phyloP scores from a whole-genome alignment of 2,888 invertebrate genomes.

The Zonitis immaculata region DNA sequence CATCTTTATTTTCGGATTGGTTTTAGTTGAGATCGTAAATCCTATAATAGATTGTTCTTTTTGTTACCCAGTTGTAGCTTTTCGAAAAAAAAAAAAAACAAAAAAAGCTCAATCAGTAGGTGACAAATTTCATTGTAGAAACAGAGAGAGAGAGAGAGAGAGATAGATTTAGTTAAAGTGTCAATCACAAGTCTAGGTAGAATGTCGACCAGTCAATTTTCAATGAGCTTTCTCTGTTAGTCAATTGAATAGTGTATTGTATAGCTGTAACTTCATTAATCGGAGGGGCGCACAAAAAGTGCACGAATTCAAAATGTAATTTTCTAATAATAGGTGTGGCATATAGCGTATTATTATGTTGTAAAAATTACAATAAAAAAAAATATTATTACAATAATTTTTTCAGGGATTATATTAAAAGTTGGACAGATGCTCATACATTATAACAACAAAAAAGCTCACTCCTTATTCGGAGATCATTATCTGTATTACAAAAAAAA shows the following conservation, averaged over 20 bases:
- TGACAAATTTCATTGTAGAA: conserved; percentile 35
- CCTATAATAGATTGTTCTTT: conserved; percentile 20
- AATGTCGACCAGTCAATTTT: conserved; percentile 18
- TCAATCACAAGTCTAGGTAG: conserved; percentile 35
- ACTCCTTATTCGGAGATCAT: too few relatives aligned
- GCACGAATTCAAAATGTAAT: conserved; percentile 28
- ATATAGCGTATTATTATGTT: conserved; percentile 16
- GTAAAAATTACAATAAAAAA: conserved; percentile 11
- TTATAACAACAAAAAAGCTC: too few relatives aligned
- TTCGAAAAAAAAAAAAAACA: too few relatives aligned
- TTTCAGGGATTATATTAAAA: conserved; percentile 5
- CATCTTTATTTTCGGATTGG: too few relatives aligned
- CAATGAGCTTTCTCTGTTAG: conserved; percentile 11
- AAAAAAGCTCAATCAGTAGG: conserved; percentile 30
- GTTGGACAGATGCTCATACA: conserved; percentile 1
- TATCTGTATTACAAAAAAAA: too few relatives aligned
- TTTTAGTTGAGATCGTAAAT: not conserved
- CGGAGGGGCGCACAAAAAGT: conserved; percentile 27
- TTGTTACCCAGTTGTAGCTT: conserved; percentile 17
- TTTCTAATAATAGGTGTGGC: conserved; percentile 24
- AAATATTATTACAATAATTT: not conserved
- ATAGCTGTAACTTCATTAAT: conserved; percentile 29
- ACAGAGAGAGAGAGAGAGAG: conserved; percentile 29
- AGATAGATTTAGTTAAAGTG: conserved; percentile 40
- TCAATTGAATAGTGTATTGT: conserved; percentile 14